Base-by-base conservation (phyloP, 1,140 invertebrate species). In the Agrypnia vestita region DNA sequence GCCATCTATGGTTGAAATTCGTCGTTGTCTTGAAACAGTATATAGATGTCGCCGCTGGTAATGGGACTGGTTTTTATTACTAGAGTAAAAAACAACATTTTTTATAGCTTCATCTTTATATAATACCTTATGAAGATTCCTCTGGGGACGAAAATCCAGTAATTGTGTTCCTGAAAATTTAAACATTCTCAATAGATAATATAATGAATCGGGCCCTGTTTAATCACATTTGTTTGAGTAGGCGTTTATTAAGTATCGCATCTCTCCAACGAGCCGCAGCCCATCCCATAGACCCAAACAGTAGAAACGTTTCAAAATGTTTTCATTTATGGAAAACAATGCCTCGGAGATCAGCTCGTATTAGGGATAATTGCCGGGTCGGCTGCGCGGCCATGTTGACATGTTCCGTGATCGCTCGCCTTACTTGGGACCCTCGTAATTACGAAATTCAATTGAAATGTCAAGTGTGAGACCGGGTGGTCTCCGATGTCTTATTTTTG, bases 291-390 rank as follows among this genome's bases (percentile, higher is more conserved):
- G 43, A 49, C 8, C 15, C 67, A 8, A 71, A 71, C n/a, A 71
- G 46, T 72, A 53, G 69, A 53, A 72, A n/a, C 25, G 35, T 43
- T 49, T 4, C 46, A 11, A 72, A 51, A 53, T 75, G 80, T 81
- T 74, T 81, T 78, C 80, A 81, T 81, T 75, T 81, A 81, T 81
- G 80, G 80, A 46, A 81, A 53, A 81, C 80, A 81, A 81, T 78
- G 80, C 55, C 10, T 6, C 25, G 25, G 25, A 35, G 25, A 35
- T 1, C 25, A 35, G 1, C 1, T 49, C 55, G 8, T n/a, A 51
- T 79, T 62, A 53, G 76, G 76, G 51, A 74, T 81, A 81, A 81
- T 81, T 81, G 62, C 61, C 25, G 74, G 74, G 21, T 25, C n/a
- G 15, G 46, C 55, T 1, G 13, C 51, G 47, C 15, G 15, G 46